Evolutionary conservation across 2,888 invertebrate species (phyloP), one percentile per base, ranked within the genome.

Genomic region (Hedychridium roseum): DNA sequence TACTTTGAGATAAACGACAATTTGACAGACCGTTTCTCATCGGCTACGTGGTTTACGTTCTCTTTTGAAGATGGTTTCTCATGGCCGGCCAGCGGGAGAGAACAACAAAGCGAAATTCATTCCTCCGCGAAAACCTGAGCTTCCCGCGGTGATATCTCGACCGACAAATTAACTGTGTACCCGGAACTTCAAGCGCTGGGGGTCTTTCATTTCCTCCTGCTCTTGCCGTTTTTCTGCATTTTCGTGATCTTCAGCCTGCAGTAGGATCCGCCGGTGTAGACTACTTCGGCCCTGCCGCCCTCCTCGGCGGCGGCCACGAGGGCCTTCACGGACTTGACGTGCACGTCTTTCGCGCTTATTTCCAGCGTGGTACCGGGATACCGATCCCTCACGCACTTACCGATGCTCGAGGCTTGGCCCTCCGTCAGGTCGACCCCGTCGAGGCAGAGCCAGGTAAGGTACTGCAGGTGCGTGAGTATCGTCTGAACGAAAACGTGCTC

Each of bases 401-500:
- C 80, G 12, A 80, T 57, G 2, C 71, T 70, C 3, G 68, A 46
- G 0, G 77, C 77, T 43, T 79, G 79, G 6, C 52, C 60, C 18
- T 77, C 72, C 7, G 70, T 71, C 21, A 80, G 54, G 39, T 72
- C 70, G 15, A 79, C 66, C 1, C 78, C 76, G 52, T 78, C 76
- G 28, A 80, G 64, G 38, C 78, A 77, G 23, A 80, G 63, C 76
- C 78, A 78, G 4, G 75, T 74, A 12, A 80, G 66, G 28, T 70
- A 70, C 36, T 74, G 75, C 16, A 80, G 60, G 43, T 75, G 76
- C 2, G 74, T 70, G 2, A 76, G 53, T 20, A 74, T 38, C 3
- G 77, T 71, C 31, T 78, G 77, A 7, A 80, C 50, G 48, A 80
- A 78, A 2, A 74, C 55, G 55, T 79, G 79, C 51, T 80, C 79